Conservation (phyloP, 1,140 invertebrate species). For the Homarus americanus region DNA sequence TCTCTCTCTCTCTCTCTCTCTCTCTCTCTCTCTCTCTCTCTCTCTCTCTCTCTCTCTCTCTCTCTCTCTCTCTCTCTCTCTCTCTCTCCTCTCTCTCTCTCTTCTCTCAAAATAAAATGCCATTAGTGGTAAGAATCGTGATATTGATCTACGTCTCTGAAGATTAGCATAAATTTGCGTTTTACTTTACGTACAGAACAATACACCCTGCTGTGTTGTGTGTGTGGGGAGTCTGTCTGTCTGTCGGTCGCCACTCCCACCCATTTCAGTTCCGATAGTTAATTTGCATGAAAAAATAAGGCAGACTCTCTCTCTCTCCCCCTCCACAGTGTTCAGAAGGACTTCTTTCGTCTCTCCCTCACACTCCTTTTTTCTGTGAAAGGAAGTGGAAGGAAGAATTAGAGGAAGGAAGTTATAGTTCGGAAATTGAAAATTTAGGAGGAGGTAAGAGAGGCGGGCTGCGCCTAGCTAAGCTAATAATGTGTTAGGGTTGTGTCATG, state of each 20-base stretch:
- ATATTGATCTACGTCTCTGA: background rate
- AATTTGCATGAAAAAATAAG: background rate
- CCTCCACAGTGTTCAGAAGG: background rate
- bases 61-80: background rate
- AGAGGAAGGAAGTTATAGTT: too few species aligned
- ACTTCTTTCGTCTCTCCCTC: too few species aligned
- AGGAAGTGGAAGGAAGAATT: too few species aligned
- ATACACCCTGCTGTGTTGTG: too few species aligned
- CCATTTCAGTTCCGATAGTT: background rate
- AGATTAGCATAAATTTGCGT: background rate
- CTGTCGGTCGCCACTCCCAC: too few species aligned
- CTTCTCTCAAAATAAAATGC: background rate
- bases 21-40: background rate
- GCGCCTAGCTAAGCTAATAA: too few species aligned
- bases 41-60: background rate
- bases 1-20: too few species aligned
- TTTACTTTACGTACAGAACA: background rate
- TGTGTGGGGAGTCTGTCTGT: background rate
- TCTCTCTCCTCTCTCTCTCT: background rate
- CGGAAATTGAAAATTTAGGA: too few species aligned
- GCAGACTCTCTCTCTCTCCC: background rate
- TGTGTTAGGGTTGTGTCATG: too few species aligned
- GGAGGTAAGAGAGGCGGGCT: too few species aligned
- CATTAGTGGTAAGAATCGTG: background rate
- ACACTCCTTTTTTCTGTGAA: too few species aligned